Conservation (phyloP, 2,113 vertebrate genomes). For the Quiscalus mexicanus region DNA sequence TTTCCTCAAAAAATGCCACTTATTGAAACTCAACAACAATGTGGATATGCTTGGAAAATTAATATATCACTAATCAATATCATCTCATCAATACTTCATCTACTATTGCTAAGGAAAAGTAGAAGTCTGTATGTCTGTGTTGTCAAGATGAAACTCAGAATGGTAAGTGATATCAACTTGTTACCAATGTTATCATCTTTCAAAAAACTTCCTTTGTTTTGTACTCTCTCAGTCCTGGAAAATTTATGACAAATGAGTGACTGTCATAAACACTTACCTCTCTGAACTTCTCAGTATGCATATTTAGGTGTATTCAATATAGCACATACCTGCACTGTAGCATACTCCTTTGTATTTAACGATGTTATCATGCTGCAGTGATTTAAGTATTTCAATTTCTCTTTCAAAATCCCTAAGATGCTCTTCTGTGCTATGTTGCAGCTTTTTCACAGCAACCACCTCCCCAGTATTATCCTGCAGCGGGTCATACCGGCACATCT, state of each 20-base stretch:
- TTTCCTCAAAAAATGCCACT: neutral
- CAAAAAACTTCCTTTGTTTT: neutral
- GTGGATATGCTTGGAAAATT: neutral
- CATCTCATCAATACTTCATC: neutral
- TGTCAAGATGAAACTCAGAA: neutral
- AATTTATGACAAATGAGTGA: neutral
- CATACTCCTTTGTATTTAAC: slow-evolving; percentile 98
- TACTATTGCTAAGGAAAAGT: neutral
- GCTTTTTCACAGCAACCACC: slow-evolving; percentile 96
- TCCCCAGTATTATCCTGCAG: slow-evolving; percentile 96
- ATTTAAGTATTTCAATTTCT: slow-evolving; percentile 97
- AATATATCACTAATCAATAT: neutral
- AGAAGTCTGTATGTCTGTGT: neutral
- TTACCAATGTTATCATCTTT: neutral
- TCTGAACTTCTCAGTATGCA: neutral
- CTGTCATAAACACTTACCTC: neutral
- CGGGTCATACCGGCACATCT: slow-evolving; percentile 96
- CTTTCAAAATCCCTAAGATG: slow-evolving; percentile 95
- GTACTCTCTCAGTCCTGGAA: neutral
- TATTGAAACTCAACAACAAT: neutral
- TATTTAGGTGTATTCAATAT: neutral
- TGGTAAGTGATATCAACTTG: neutral
- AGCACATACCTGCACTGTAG: slow-evolving; percentile 89
- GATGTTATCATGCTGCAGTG: slow-evolving; percentile 97
- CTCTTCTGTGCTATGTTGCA: slow-evolving; percentile 94